Evolutionary conservation across 2,888 invertebrate species (phyloP), one percentile per base, ranked within the genome.

Genomic region (Melanchra persicariae): DNA sequence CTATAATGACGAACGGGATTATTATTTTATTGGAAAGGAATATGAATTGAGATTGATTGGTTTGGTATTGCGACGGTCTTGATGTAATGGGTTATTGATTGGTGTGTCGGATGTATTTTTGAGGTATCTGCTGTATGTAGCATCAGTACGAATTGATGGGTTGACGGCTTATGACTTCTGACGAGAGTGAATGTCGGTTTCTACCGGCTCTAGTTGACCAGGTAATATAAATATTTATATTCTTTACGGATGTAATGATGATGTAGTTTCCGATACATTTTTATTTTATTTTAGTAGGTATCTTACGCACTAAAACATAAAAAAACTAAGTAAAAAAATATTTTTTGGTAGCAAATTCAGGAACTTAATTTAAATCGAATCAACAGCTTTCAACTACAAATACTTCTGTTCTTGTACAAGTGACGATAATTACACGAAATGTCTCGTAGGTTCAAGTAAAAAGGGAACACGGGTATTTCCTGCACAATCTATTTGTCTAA

Each of bases 401-500:
- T 22, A 24, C n/a, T 43, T 26, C n/a, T 22, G 15, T 59, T 40
- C 5, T 64, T 65, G 59, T 9, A 24, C 47, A 59, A 78, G 66
- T 34, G 43, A 30, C 30, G 52, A 68, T 78, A 82, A 83, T 86
- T 81, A 82, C 76, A 77, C 19, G 70, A 77, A 82, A 82, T 70
- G 77, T 74, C 72, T 67, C 37, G 3, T 9, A 22, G 34, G 34
- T 57, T 57, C 79, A 85, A 76, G 81, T 81, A 70, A 85, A 87
- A 86, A 79, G 76, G 77, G 74, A 85, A 75, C 76, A 47, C 49
- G 70, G 82, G 82, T 85, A 83, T 87, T 88, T 88, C 84, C 85
- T 83, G 74, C 78, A 82, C 87, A 88, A 90, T 90, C 85, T 89
- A 91, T 92, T 92, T 91, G 88, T 88, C 86, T 83, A 88, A 89